Percentiles rank a stretch among this genome's conserved stretches.
Evolutionary conservation across 2,888 invertebrate species (phyloP).

Genomic region (Cremastinae sp.): DNA sequence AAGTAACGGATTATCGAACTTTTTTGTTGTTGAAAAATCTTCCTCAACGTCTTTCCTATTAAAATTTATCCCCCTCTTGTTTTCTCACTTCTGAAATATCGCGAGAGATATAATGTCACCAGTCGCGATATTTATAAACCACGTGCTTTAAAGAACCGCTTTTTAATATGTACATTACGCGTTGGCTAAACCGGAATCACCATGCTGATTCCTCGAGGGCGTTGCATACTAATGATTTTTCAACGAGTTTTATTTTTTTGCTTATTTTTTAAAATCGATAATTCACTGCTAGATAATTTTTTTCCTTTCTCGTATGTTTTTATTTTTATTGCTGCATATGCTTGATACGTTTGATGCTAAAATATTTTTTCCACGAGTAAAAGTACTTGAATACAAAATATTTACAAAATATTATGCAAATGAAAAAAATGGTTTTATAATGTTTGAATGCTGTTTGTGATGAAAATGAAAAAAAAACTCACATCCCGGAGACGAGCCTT

Average conservation of each 20-base stretch:
- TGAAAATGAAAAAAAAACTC: constrained; percentile 81
- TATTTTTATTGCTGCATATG: no score
- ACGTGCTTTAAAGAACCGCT: constrained; percentile 39
- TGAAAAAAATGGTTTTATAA: no score
- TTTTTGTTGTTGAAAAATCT: no score
- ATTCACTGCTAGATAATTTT: background rate
- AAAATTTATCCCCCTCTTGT: constrained; percentile 48
- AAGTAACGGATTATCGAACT: no score
- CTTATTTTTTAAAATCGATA: background rate
- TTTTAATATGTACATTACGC: constrained; percentile 43
- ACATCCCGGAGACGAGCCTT: constrained; percentile 93
- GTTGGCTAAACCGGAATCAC: constrained; percentile 60
- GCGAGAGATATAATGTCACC: constrained; percentile 28
- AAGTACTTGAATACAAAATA: no score
- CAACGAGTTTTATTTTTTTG: constrained; percentile 18
- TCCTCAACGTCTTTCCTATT: constrained; percentile 42
- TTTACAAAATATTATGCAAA: no score
- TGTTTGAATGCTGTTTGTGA: no score
- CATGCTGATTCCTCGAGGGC: constrained; percentile 26
- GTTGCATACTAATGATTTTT: constrained; percentile 15
- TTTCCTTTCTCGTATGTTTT: no score
- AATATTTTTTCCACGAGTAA: no score
- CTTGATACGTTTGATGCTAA: no score
- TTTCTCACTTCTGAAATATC: constrained; percentile 24
- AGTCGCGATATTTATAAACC: constrained; percentile 57